Conservation (phyloP, 2,888 invertebrate genomes). For the Mamestra brassicae region DNA sequence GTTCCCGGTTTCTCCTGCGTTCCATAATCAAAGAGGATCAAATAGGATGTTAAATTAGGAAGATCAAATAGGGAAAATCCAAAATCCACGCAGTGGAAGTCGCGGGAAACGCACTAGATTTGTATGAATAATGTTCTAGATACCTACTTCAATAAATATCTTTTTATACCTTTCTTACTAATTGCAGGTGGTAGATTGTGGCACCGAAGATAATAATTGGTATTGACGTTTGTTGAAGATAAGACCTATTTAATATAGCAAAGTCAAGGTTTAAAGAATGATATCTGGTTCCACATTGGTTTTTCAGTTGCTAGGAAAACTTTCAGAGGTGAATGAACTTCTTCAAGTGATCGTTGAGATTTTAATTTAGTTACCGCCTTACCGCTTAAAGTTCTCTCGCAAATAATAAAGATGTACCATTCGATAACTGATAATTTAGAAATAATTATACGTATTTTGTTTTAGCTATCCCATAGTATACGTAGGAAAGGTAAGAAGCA, state of each 20-base stretch:
- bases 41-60: neutral
- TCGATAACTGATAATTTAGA: too few species aligned
- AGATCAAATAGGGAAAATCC: neutral
- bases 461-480: too few species aligned
- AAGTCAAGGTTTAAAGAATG: neutral
- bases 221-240: neutral
- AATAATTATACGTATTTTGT: too few species aligned
- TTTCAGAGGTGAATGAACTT: constrained; percentile 3
- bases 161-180: neutral
- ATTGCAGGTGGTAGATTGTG: constrained; percentile 10
- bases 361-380: neutral
- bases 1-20: neutral
- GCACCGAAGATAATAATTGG: constrained; percentile 4
- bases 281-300: neutral
- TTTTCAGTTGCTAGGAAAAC: neutral
- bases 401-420: neutral
- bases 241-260: neutral
- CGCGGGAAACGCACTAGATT: neutral
- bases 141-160: neutral
- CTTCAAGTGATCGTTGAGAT: neutral
- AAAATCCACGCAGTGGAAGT: neutral
- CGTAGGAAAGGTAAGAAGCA: too few species aligned
- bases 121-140: neutral
- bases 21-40: too few species aligned
- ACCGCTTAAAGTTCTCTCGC: neutral